Percentiles rank a stretch among this genome's conserved stretches.
Evolutionary conservation across 1,140 invertebrate genomes (phyloP).

Genomic region (Lasioglossum baleicum): DNA sequence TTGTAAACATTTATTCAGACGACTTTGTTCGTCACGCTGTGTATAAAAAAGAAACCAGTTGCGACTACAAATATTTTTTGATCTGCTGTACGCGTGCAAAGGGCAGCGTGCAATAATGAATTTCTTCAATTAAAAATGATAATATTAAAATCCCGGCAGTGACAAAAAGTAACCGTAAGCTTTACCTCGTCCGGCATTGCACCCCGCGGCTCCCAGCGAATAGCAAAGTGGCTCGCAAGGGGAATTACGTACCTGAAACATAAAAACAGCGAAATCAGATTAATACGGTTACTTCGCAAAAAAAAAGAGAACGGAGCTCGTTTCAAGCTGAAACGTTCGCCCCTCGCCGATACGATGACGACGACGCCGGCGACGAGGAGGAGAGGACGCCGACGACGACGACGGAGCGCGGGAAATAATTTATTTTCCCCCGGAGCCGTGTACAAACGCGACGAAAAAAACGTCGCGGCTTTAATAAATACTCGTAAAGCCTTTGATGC

Average conservation of each 20-base stretch:
- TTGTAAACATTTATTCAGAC: no score
- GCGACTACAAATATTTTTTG: no score
- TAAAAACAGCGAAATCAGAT: conserved; percentile 35
- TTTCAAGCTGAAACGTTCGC: conserved; percentile 14
- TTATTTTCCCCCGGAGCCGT: conserved; percentile 21
- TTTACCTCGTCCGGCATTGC: conserved; percentile 6
- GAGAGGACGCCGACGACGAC: background rate
- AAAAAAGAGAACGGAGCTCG: background rate
- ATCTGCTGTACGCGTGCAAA: background rate
- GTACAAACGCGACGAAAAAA: conserved; percentile 26
- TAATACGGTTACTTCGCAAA: conserved; percentile 28
- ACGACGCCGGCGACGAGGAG: no score
- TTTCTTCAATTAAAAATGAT: background rate
- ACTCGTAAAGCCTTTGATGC: conserved; percentile 27
- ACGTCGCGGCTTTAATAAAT: conserved; percentile 35
- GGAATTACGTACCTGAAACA: conserved; percentile 58
- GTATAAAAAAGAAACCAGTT: no score
- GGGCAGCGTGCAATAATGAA: background rate
- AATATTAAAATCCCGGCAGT: background rate
- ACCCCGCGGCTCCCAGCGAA: background rate
- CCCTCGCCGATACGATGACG: conserved; percentile 4
- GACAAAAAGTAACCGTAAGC: background rate
- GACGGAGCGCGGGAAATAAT: conserved; percentile 30
- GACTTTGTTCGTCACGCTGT: no score
- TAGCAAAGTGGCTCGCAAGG: background rate